A percentile compares a stretch with the other conserved stretches of the same genome.
Conservation (phyloP, 2,797 vertebrate species). For the Anas georgica region DNA sequence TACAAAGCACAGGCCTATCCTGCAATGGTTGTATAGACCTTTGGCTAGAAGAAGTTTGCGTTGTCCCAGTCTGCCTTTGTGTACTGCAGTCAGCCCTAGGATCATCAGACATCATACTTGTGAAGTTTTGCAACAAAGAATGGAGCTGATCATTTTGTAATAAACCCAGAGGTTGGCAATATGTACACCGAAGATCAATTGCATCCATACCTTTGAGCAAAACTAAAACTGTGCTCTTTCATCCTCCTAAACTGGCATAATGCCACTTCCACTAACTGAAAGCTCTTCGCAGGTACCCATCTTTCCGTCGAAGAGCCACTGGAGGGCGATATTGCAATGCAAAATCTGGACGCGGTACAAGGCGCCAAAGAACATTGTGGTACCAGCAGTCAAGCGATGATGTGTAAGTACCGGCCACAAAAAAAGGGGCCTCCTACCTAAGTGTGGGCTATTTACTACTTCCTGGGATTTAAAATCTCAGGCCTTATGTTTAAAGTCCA, state of each 20-base stretch:
- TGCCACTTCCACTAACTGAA: fast-evolving
- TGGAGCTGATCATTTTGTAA: fast-evolving
- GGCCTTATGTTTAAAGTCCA: not conserved
- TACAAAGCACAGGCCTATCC: not conserved
- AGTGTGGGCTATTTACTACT: not conserved
- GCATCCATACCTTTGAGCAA: not conserved
- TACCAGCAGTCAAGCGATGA: not conserved
- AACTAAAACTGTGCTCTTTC: not conserved
- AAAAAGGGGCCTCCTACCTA: not conserved
- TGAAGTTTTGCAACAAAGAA: not conserved
- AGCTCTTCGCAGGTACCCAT: not conserved
- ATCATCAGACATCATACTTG: not conserved
- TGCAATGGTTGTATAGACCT: not conserved
- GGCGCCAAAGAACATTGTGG: fast-evolving
- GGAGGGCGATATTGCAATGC: not conserved
- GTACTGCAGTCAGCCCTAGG: no score
- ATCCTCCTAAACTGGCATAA: not conserved
- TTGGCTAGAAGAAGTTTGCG: not conserved
- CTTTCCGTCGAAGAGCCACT: not conserved
- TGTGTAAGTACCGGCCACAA: fast-evolving
- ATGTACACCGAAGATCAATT: not conserved
- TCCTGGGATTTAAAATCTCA: not conserved
- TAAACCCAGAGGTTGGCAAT: not conserved
- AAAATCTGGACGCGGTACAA: fast-evolving
- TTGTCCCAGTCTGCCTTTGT: not conserved